phyloP scores from a whole-genome alignment of 1,140 invertebrate species.

The Euschistus heros region DNA sequence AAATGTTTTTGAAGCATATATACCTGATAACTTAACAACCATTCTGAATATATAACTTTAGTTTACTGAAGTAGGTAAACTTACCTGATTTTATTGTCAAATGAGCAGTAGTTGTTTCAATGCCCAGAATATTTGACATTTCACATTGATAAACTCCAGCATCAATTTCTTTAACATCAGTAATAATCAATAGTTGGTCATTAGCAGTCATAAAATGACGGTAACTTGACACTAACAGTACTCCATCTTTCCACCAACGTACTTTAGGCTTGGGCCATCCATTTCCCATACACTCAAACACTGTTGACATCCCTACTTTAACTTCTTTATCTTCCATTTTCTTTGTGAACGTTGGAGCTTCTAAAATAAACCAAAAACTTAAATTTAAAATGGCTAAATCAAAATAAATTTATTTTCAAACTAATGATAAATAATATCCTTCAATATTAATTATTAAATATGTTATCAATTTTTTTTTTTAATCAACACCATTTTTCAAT shows the following conservation, averaged over 20 bases:
- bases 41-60: no score
- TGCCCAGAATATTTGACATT: conserved; percentile 73
- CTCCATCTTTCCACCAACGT: conserved; percentile 81
- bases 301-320: conserved; percentile 62
- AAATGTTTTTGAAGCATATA: no score
- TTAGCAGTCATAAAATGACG: conserved; percentile 72
- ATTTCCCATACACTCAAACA: conserved; percentile 76
- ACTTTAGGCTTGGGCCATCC: conserved; percentile 77
- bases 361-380: conserved; percentile 37
- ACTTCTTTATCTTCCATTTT: conserved; percentile 76
- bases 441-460: no score
- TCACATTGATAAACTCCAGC: conserved; percentile 80
- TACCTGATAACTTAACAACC: no score
- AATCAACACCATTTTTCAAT: no score
- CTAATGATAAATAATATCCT: no score
- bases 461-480: no score
- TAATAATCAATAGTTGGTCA: conserved; percentile 78
- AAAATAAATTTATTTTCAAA: neutral
- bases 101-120: conserved; percentile 42
- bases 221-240: conserved; percentile 49
- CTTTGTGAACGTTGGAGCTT: conserved; percentile 73
- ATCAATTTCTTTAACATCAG: conserved; percentile 62
- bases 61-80: no score
- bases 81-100: conserved; percentile 46
- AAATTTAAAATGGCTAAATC: neutral